Conservation (phyloP, 2,888 invertebrate species). For the Fragum sueziense region DNA sequence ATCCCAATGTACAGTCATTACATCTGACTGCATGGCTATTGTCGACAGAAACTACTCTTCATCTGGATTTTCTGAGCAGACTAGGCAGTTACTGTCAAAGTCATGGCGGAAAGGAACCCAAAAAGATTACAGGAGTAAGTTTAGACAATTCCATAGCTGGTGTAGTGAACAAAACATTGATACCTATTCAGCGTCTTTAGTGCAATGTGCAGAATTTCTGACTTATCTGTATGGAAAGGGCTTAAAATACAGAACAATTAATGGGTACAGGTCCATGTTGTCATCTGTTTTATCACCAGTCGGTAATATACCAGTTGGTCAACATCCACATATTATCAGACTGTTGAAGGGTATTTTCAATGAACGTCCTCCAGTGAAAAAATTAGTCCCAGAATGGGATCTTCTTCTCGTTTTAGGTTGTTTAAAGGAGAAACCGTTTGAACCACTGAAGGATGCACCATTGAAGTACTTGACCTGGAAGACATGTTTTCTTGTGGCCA, state of each 20-base stretch:
- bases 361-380: no score
- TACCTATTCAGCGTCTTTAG: constrained; percentile 41
- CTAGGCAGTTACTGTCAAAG: constrained; percentile 2
- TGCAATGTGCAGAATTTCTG: constrained; percentile 35
- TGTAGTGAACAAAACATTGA: constrained; percentile 34
- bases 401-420: neutral
- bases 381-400: no score
- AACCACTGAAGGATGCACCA: constrained; percentile 10
- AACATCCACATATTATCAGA: no score
- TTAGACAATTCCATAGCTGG: constrained; percentile 36
- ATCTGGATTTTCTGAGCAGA: no score
- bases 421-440: constrained; percentile 12
- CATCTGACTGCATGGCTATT: constrained; percentile 38
- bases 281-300: constrained; percentile 26
- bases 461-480: constrained; percentile 18
- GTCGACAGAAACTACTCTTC: constrained; percentile 40
- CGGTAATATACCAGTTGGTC: no score
- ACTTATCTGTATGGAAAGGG: neutral
- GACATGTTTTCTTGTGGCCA: constrained; percentile 33
- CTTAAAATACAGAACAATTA: no score
- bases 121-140: constrained; percentile 28
- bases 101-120: constrained; percentile 24
- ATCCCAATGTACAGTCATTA: constrained; percentile 8
- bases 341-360: no score
- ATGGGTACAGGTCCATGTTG: constrained; percentile 36